Evolutionary conservation across 1,140 invertebrate genomes (phyloP).

Genomic region (Geopemphigus sp.): DNA sequence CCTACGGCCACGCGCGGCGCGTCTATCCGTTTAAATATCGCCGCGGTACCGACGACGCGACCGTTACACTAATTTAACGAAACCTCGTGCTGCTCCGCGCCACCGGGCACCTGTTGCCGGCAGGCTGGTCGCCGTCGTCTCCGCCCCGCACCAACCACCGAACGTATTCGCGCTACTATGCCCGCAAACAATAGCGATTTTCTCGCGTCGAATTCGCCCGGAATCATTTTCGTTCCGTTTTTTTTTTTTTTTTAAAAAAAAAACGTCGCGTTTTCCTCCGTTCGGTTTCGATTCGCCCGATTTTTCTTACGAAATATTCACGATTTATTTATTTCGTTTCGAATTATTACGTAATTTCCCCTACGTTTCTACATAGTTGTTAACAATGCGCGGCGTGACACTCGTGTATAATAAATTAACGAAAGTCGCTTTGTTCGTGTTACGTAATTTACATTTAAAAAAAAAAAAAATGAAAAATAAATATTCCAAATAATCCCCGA

Average conservation of each 20-base stretch:
- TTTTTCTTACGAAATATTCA: too few species aligned
- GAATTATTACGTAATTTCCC: background rate
- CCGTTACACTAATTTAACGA: background rate
- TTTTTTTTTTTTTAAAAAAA: too few species aligned
- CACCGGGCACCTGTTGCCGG: constrained; percentile 29
- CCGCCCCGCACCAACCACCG: background rate
- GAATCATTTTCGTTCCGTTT: too few species aligned
- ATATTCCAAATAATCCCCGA: background rate
- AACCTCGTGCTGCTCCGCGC: constrained; percentile 4
- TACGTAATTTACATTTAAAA: background rate
- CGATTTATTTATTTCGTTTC: too few species aligned
- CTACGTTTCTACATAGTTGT: too few species aligned
- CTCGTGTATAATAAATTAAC: constrained; percentile 10
- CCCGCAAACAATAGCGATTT: background rate
- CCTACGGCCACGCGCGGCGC: too few species aligned
- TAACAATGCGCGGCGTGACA: too few species aligned
- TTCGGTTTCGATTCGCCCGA: too few species aligned
- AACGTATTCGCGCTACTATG: too few species aligned
- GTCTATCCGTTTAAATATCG: too few species aligned
- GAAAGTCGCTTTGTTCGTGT: constrained; percentile 4
- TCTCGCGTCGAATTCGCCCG: background rate
- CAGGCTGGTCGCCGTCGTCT: background rate
- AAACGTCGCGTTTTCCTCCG: too few species aligned
- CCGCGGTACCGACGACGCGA: background rate
- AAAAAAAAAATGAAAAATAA: background rate